phyloP scores from a whole-genome alignment of 2,113 vertebrate genomes.

The Gavialis gangeticus region DNA sequence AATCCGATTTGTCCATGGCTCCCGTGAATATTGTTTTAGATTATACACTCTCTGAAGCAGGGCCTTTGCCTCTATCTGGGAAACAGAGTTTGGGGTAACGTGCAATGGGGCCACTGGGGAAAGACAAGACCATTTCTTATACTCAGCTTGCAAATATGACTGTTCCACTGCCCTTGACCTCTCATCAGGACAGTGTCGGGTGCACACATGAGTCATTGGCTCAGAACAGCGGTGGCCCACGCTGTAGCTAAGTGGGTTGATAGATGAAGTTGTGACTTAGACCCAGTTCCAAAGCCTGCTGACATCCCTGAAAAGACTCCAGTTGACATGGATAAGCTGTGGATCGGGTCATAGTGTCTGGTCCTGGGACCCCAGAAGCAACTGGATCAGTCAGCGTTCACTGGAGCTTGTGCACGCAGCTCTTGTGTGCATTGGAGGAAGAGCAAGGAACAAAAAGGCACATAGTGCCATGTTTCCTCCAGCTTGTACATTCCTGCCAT shows the following conservation, averaged over 20 bases:
- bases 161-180: fast-evolving
- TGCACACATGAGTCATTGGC: background rate
- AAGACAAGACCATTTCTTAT: background rate
- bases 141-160: background rate
- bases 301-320: background rate
- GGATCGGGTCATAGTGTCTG: background rate
- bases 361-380: background rate
- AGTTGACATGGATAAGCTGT: background rate
- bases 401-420: background rate
- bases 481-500: slow-evolving; percentile 2
- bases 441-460: background rate
- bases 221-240: background rate
- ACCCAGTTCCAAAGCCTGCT: background rate
- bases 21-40: background rate
- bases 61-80: background rate
- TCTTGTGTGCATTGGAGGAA: background rate
- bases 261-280: background rate
- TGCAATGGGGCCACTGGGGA: background rate
- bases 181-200: fast-evolving
- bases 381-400: background rate
- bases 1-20: background rate
- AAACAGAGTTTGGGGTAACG: background rate
- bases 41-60: background rate
- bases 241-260: fast-evolving
- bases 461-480: background rate